These are phyloP conservation scores for Pyrochroa serraticornis DNA, from an alignment of 2,888 invertebrate species.

Conservation along the genomic window DNA sequence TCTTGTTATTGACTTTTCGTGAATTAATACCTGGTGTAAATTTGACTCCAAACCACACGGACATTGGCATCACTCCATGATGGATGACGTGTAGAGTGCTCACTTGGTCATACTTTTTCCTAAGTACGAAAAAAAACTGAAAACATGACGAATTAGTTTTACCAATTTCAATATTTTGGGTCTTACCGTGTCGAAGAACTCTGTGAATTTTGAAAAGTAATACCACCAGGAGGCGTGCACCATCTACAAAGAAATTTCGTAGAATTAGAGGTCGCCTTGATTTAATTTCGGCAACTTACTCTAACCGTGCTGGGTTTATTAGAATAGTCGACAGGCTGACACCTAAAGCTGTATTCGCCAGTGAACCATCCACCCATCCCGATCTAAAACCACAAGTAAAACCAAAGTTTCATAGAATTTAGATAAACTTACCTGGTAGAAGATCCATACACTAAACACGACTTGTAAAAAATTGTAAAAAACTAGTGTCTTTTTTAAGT, in stretches of 20 bases:
- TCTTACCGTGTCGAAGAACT: constrained; percentile 93
- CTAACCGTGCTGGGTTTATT: constrained; percentile 87
- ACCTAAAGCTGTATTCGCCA: constrained; percentile 92
- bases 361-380: constrained; percentile 92
- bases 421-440: constrained; percentile 79
- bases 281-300: constrained; percentile 67
- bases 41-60: constrained; percentile 96
- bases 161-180: neutral
- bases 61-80: constrained; percentile 97
- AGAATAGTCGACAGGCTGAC: constrained; percentile 96
- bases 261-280: neutral
- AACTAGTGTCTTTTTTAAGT: constrained; percentile 68
- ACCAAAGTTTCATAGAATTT: neutral
- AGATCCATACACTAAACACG: constrained; percentile 86
- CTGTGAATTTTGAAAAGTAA: constrained; percentile 94
- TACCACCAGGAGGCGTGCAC: constrained; percentile 95
- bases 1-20: too few species aligned
- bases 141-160: constrained; percentile 42
- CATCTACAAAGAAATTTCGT: constrained; percentile 72
- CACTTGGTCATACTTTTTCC: constrained; percentile 94
- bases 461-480: constrained; percentile 81
- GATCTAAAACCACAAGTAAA: constrained; percentile 73
- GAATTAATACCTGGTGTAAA: constrained; percentile 84
- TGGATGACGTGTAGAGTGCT: constrained; percentile 94
- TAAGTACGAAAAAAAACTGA: constrained; percentile 91